Evolutionary conservation across 2,888 invertebrate genomes (phyloP), one percentile per base, ranked within the genome.

Genomic region (Gastrophysa polygoni): DNA sequence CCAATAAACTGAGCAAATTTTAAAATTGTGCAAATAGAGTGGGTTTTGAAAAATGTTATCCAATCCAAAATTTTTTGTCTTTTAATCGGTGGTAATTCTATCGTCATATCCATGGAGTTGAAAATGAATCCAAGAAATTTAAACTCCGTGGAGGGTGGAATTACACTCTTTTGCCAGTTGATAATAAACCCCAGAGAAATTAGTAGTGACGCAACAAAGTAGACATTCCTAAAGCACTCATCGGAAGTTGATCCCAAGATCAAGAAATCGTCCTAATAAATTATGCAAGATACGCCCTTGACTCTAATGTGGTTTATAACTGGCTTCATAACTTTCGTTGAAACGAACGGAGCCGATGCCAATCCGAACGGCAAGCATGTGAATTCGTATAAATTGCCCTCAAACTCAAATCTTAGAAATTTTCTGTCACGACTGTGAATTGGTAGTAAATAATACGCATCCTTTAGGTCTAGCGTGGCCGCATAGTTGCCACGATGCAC

Each of bases 301-400:
- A 32, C n/a, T 43, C 69, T 57, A 6, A 71, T 34, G 17, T 47
- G 29, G 18, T 51, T 20, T 11, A 70, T n/a, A 6, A 71, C 61
- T 17, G 71, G 68, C 54, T 65, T 70, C 47, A 71, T 34, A n/a
- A 73, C 17, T 57, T 76, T 75, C 18, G 75, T 74, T 50, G 74
- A 74, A 8, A 68, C 46, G 46, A 51, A 70, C 2, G 74, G 70
- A 1, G 69, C 69, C 10, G 68, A 59, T 5, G 57, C 21, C 11
- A 68, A 17, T 8, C 73, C 73, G 43, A 73, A 73, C 6, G 74
- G 73, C 6, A 74, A 54, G 18, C 68, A 71, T 1, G 57, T 67
- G 47, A 72, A 76, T 48, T 73, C 65, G 46, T 64, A 75, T 11
- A 69, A 11, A 6, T 50, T 65, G 0, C 49, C 63, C 5, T 63